These are phyloP conservation scores for Asteroscopus sphinx DNA, from an alignment of 2,888 invertebrate species.

Conservation along the genomic window DNA sequence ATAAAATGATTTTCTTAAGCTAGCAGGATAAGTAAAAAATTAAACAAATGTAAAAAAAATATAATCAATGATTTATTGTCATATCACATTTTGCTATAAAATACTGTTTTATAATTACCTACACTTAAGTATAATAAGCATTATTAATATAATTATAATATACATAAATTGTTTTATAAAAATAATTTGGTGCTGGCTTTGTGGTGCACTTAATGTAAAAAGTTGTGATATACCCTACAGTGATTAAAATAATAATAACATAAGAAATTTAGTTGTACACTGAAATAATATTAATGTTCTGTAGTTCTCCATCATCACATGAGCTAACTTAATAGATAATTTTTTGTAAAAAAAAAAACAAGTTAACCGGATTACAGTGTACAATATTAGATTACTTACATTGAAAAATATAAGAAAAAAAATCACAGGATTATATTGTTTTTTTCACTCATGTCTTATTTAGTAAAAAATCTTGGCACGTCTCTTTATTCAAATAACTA, in stretches of 20 bases:
- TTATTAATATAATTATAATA: conserved; percentile 12
- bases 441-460: too few species aligned
- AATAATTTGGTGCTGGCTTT: conserved; percentile 54
- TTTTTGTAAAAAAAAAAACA: too few species aligned
- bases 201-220: conserved; percentile 11
- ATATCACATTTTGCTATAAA: conserved; percentile 60
- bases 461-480: too few species aligned
- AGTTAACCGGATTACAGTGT: conserved; percentile 4
- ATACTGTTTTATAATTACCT: conserved; percentile 50
- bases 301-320: too few species aligned
- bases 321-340: too few species aligned
- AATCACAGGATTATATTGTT: conserved; percentile 11
- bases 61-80: conserved; percentile 58
- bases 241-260: not conserved
- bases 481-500: too few species aligned
- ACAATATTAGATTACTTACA: conserved; percentile 3
- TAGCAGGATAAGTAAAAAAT: not conserved
- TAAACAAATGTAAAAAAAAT: conserved; percentile 41
- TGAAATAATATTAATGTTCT: too few species aligned
- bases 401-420: not conserved
- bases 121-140: conserved; percentile 33
- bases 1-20: too few species aligned
- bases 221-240: too few species aligned
- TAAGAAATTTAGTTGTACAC: too few species aligned
- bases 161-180: conserved; percentile 23